Evolutionary conservation across 2,888 invertebrate species (phyloP).

Genomic region (Merodon equestris): DNA sequence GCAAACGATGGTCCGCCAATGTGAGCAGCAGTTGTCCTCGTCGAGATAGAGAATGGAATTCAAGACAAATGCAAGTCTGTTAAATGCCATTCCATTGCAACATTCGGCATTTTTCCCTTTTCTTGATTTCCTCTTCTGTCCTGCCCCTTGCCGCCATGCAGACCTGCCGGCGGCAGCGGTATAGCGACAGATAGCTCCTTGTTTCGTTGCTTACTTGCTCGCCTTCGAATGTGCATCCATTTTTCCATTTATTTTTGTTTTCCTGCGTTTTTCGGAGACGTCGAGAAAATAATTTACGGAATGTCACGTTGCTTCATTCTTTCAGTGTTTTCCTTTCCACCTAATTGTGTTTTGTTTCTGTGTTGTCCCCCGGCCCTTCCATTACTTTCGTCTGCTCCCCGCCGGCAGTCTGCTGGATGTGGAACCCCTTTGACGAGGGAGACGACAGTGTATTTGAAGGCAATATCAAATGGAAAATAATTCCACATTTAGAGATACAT

Average conservation of each 20-base stretch:
- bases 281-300: constrained; percentile 61
- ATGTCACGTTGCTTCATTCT: constrained; percentile 68
- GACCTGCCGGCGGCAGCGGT: neutral
- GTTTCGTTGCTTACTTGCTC: too few species aligned
- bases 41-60: constrained; percentile 47
- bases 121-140: constrained; percentile 42
- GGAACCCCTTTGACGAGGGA: too few species aligned
- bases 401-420: too few species aligned
- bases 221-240: neutral
- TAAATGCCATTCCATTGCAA: constrained; percentile 65
- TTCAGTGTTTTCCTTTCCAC: constrained; percentile 52
- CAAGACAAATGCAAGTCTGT: constrained; percentile 66
- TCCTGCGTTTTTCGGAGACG: constrained; percentile 41
- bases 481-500: too few species aligned
- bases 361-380: too few species aligned
- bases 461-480: too few species aligned
- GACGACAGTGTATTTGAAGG: too few species aligned
- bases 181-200: constrained; percentile 16
- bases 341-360: neutral
- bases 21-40: constrained; percentile 39
- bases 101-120: constrained; percentile 57
- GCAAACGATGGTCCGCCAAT: too few species aligned
- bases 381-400: too few species aligned
- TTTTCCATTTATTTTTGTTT: constrained; percentile 35
- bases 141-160: neutral